A percentile compares a stretch with the other conserved stretches of the same genome.
phyloP scores from a whole-genome alignment of 2,888 invertebrate species.

The Trichopoda pennipes region DNA sequence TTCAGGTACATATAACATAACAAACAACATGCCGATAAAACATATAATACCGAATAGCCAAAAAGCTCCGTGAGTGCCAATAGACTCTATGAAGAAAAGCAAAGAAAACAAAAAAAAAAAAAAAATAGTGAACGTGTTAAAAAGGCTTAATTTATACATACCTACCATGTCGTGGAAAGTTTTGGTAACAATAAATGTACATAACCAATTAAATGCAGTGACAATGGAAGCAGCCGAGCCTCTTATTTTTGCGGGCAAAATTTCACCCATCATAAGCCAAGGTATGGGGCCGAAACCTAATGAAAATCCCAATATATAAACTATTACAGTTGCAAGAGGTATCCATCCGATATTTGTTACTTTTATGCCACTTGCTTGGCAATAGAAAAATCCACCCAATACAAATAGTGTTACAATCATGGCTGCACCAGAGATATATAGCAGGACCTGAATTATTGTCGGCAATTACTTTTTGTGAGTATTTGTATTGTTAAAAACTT shows the following conservation, averaged over 20 bases:
- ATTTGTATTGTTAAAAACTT: slow-evolving; percentile 38
- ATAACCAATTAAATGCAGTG: slow-evolving; percentile 94
- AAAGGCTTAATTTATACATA: slow-evolving; percentile 66
- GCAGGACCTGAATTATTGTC: slow-evolving; percentile 85
- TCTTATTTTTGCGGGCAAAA: slow-evolving; percentile 92
- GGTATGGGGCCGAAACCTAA: slow-evolving; percentile 92
- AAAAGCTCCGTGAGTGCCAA: slow-evolving; percentile 88
- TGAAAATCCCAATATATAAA: slow-evolving; percentile 93
- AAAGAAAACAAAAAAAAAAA: neutral
- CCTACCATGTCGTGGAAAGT: slow-evolving; percentile 87
- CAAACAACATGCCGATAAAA: slow-evolving; percentile 88
- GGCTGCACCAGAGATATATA: slow-evolving; percentile 90
- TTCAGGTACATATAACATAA: slow-evolving; percentile 93
- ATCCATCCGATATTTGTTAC: slow-evolving; percentile 87
- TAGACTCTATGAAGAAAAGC: slow-evolving; percentile 74
- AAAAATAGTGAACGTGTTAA: neutral
- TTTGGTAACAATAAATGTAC: slow-evolving; percentile 94
- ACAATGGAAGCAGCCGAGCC: slow-evolving; percentile 94
- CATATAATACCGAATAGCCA: slow-evolving; percentile 91
- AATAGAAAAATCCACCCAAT: slow-evolving; percentile 90
- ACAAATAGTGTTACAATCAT: slow-evolving; percentile 88
- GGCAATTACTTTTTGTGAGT: too few species aligned
- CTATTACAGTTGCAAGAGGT: slow-evolving; percentile 89
- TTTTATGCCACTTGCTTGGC: slow-evolving; percentile 83
- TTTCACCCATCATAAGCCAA: slow-evolving; percentile 96